Base-by-base conservation (phyloP, 1,140 invertebrate species). In the Drosophila tsacasi region DNA sequence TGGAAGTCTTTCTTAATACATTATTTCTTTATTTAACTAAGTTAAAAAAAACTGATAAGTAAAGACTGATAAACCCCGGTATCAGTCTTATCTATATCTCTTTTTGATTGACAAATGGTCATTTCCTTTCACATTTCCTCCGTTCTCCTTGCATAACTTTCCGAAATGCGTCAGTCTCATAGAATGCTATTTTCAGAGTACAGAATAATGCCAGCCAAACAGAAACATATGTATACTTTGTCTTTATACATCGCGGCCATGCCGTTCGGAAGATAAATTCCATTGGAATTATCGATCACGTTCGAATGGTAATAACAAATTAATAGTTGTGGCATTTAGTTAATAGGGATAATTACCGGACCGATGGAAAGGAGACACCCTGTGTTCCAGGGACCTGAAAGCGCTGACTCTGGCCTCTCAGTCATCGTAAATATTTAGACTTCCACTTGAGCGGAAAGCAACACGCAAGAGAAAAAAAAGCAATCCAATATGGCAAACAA, bases 141-240 rank as follows among this genome's bases (percentile, higher is more conserved):
- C 37, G 54, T n/a, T 49, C 54, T 72, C 60, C 46, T 84, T 81
- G 64, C 82, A 85, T 84, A 85, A 85, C 77, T 73, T 58, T 71
- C 19, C 47, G 44, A 39, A 61, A 35, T 57, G 50, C 64, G 71
- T 80, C 76, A 74, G 46, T 46, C 35, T 37, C 52, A 44, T 77
- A 71, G 39, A 55, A 54, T 30, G 67, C 72, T 84, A 84, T 84
- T 84, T 84, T 68, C 64, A 84, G 59, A 60, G 27, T 40, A 55
- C 42, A 59, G 19, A 55, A 74, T 19, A 61, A 44, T 72, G 40
- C 42, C 19, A 67, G 68, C 32, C 42, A 63, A 21, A 47, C 44
- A 62, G 47, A 35, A 42, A 57, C 39, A 74, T 52, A 76, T 52
- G 27, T 21, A 13, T 30, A n/a, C n/a, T n/a, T n/a, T 61, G 40